Conservation (phyloP, 1,140 invertebrate genomes). For the Drusus annulatus region DNA sequence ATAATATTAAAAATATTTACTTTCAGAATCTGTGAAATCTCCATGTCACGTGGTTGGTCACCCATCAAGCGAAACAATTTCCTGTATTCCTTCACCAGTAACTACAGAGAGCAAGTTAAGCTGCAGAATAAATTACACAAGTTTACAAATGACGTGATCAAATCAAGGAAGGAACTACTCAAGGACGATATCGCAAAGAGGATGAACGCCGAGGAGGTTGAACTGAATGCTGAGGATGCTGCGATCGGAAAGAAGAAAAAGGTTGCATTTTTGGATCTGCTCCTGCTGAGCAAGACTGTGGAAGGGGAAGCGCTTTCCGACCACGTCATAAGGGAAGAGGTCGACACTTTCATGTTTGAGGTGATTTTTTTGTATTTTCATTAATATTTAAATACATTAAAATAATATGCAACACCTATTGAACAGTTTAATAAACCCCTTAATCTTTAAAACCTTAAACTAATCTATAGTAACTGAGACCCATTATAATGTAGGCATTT, state of each 20-base stretch:
- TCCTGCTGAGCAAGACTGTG: constrained; percentile 63
- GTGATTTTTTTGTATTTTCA: too few relatives aligned
- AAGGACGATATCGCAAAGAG: constrained; percentile 27
- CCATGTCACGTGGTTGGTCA: constrained; percentile 19
- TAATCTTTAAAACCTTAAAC: too few relatives aligned
- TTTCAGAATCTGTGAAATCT: constrained; percentile 42
- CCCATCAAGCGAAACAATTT: constrained; percentile 23
- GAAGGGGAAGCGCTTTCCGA: constrained; percentile 75
- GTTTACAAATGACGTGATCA: constrained; percentile 46
- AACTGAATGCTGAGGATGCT: constrained; percentile 17
- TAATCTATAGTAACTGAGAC: too few relatives aligned
- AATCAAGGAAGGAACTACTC: constrained; percentile 19
- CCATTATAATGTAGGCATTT: too few relatives aligned
- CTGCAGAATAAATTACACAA: constrained; percentile 41
- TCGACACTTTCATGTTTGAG: constrained; percentile 84
- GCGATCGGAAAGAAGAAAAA: constrained; percentile 31
- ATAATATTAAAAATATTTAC: too few relatives aligned
- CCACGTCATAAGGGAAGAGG: constrained; percentile 79
- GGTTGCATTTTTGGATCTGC: constrained; percentile 52
- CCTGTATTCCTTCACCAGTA: constrained; percentile 33
- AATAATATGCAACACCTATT: too few relatives aligned
- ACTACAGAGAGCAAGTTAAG: not conserved
- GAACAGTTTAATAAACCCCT: too few relatives aligned
- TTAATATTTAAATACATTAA: too few relatives aligned
- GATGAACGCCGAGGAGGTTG: constrained; percentile 9